Evolutionary conservation across 2,797 vertebrate genomes (phyloP).

Genomic region (Euphonia xanthogaster): DNA sequence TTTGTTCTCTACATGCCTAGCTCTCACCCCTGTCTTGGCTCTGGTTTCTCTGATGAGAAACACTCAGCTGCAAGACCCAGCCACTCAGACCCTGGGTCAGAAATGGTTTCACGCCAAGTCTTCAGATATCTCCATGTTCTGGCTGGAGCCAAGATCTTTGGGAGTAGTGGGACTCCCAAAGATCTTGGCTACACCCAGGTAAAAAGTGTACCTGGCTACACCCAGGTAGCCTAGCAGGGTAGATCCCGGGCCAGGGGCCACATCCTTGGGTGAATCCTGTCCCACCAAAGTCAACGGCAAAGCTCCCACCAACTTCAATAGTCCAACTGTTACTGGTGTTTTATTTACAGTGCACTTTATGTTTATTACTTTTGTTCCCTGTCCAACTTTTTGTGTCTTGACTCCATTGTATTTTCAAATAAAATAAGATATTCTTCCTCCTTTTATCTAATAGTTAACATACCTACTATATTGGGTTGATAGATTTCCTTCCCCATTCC

Average conservation of each 20-base stretch:
- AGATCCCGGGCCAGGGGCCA: background rate
- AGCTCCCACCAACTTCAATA: slow-evolving; percentile 51
- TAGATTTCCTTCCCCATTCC: slow-evolving; percentile 56
- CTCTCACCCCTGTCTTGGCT: background rate
- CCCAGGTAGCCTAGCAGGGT: background rate
- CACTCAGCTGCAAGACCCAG: rapidly evolving
- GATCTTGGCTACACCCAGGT: too few species aligned
- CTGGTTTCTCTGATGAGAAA: background rate
- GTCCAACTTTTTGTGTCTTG: slow-evolving; percentile 37
- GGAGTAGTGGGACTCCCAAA: too few species aligned
- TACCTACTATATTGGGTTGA: slow-evolving; percentile 37
- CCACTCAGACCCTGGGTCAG: background rate
- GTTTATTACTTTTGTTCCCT: slow-evolving; percentile 46
- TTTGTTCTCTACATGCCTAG: background rate
- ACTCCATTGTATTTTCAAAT: slow-evolving; percentile 39
- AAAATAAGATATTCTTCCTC: slow-evolving; percentile 40
- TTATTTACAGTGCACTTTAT: slow-evolving; percentile 18
- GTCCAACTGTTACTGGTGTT: background rate
- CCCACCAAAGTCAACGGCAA: background rate
- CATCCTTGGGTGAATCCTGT: slow-evolving; percentile 26
- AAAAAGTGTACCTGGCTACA: too few species aligned
- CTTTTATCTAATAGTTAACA: slow-evolving; percentile 49
- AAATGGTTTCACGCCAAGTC: background rate
- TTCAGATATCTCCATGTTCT: background rate
- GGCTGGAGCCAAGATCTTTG: background rate